Conservation (phyloP, 2,888 invertebrate species). For the Bellardia bayeri region DNA sequence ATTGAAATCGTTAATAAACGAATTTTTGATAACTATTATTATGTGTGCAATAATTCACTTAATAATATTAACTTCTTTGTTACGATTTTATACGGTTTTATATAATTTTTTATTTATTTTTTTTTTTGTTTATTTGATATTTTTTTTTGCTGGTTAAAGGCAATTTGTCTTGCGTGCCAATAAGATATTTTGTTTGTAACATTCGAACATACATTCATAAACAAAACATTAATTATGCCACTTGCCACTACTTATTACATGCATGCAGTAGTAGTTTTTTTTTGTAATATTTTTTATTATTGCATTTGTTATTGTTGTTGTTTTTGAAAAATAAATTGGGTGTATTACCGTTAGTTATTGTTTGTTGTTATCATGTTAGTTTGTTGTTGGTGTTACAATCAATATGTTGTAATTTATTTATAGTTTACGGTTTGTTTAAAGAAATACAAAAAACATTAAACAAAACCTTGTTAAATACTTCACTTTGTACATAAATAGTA, state of each 20-base stretch:
- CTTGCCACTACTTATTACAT: slow-evolving; percentile 44
- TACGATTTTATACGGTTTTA: neutral
- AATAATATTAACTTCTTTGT: neutral
- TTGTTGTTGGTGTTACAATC: slow-evolving; percentile 11
- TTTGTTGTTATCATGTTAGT: neutral
- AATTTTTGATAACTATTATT: neutral
- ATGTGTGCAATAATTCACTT: neutral
- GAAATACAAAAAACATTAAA: neutral
- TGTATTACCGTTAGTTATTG: slow-evolving; percentile 43
- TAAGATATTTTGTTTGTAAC: slow-evolving; percentile 20
- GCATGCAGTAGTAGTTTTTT: neutral
- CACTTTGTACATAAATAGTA: slow-evolving; percentile 15
- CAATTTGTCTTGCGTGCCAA: slow-evolving; percentile 62
- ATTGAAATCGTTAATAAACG: neutral
- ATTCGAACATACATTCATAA: slow-evolving; percentile 13
- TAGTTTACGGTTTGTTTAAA: neutral
- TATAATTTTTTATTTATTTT: neutral
- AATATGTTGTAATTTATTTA: slow-evolving; percentile 21
- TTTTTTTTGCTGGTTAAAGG: neutral
- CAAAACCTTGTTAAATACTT: slow-evolving; percentile 35
- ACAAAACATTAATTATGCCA: slow-evolving; percentile 61
- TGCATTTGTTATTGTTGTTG: slow-evolving; percentile 2
- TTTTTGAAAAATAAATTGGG: slow-evolving; percentile 25
- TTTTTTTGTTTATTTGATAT: neutral
- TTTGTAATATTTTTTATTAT: neutral